Evolutionary conservation across 92 coral and sea anemone species (phyloP).

Genomic region (Phymanthus crucifer): DNA sequence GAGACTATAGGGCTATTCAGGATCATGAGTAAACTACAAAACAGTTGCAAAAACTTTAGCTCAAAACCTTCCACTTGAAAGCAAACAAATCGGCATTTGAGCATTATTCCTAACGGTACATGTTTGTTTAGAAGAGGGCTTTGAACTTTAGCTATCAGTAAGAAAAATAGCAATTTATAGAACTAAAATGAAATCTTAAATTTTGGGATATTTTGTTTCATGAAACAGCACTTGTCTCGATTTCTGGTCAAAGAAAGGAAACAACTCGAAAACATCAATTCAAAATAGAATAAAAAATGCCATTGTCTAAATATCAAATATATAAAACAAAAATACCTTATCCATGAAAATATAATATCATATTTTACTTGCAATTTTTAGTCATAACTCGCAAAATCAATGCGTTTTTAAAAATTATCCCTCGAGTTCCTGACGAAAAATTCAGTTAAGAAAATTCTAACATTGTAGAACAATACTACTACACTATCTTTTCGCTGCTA

Average conservation of each 20-base stretch:
- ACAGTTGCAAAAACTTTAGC: conserved; percentile 14
- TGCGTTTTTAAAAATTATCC: too few species aligned
- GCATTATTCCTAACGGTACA: not conserved
- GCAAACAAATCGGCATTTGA: not conserved
- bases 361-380: not conserved
- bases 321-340: not conserved
- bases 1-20: not conserved
- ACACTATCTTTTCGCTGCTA: too few species aligned
- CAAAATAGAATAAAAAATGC: not conserved
- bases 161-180: too few species aligned
- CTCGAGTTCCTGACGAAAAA: too few species aligned
- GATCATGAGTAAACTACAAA: not conserved
- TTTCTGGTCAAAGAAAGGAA: not conserved
- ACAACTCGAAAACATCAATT: not conserved
- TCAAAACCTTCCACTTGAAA: not conserved
- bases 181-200: too few species aligned
- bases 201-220: too few species aligned
- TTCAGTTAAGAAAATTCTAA: too few species aligned
- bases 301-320: not conserved
- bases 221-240: too few species aligned
- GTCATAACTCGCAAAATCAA: not conserved
- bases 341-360: not conserved
- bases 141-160: not conserved
- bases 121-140: not conserved
- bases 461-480: too few species aligned